phyloP scores from a whole-genome alignment of 2,113 vertebrate species.

The Tragulus kanchil region DNA sequence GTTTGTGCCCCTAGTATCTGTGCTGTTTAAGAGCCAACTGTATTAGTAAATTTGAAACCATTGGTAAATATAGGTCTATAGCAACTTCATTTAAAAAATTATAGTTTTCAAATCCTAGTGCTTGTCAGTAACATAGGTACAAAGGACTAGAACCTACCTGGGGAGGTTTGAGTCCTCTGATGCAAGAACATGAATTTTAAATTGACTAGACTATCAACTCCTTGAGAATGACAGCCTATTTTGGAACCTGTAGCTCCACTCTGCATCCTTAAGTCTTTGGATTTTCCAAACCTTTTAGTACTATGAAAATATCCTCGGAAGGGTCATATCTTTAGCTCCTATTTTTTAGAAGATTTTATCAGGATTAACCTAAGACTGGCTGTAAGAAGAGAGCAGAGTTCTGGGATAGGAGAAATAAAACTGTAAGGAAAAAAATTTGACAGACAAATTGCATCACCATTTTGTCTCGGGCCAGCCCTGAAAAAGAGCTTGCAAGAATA shows the following conservation, averaged over 20 bases:
- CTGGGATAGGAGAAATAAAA: constrained; percentile 3
- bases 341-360: background rate
- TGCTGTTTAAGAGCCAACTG: background rate
- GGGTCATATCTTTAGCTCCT: background rate
- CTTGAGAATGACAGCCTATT: background rate
- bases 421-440: background rate
- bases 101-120: background rate
- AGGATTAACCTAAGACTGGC: background rate
- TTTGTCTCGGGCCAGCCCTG: background rate
- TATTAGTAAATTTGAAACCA: background rate
- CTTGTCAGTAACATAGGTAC: background rate
- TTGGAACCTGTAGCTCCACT: background rate
- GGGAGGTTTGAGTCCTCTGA: background rate
- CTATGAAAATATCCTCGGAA: background rate
- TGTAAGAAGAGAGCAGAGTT: background rate
- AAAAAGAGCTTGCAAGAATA: background rate
- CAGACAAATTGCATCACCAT: constrained; percentile 16
- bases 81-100: constrained; percentile 10
- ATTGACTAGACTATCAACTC: background rate
- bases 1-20: background rate
- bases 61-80: background rate
- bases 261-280: constrained; percentile 18
- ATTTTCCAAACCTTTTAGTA: constrained; percentile 35
- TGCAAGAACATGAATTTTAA: background rate
- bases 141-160: background rate